A percentile compares a stretch with the other conserved stretches of the same genome.
phyloP scores from a whole-genome alignment of 2,888 invertebrate species.

The Aspidiotus rigidus region DNA sequence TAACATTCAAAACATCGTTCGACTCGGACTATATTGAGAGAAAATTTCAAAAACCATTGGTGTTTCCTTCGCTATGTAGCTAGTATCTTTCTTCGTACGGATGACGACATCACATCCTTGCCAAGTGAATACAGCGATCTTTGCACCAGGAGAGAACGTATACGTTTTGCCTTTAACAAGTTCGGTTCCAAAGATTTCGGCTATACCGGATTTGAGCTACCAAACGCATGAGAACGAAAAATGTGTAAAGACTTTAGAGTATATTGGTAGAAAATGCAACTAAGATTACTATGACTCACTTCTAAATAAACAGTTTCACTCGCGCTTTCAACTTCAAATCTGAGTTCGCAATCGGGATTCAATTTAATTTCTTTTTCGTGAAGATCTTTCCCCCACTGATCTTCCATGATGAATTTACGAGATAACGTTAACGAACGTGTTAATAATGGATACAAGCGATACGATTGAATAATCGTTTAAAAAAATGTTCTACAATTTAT shows the following conservation, averaged over 20 bases:
- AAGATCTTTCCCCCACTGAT: conserved; percentile 20
- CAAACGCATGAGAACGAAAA: conserved; percentile 37
- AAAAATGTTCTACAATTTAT: too few species aligned
- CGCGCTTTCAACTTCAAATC: conserved; percentile 87
- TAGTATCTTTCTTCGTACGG: conserved; percentile 76
- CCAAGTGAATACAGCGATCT: conserved; percentile 93
- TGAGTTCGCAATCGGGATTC: conserved; percentile 78
- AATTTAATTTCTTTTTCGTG: conserved; percentile 50
- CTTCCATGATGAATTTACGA: conserved; percentile 9
- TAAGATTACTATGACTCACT: conserved; percentile 44
- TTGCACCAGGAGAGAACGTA: conserved; percentile 78
- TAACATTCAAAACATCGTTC: background rate
- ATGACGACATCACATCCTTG: conserved; percentile 79
- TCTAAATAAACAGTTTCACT: conserved; percentile 71
- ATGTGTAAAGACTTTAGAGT: background rate
- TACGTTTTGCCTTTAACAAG: conserved; percentile 85
- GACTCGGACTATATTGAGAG: background rate
- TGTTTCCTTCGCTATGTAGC: conserved; percentile 90
- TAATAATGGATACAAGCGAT: too few species aligned
- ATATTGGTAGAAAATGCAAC: background rate
- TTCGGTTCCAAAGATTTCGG: conserved; percentile 95
- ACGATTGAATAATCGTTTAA: too few species aligned
- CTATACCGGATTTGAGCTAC: conserved; percentile 77
- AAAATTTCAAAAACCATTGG: conserved; percentile 62
- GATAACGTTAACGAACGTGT: too few species aligned